Percentiles rank a stretch among this genome's conserved stretches.
These are phyloP conservation scores for Sula dactylatra DNA, from an alignment of 2,113 vertebrate species.

Conservation along the genomic window DNA sequence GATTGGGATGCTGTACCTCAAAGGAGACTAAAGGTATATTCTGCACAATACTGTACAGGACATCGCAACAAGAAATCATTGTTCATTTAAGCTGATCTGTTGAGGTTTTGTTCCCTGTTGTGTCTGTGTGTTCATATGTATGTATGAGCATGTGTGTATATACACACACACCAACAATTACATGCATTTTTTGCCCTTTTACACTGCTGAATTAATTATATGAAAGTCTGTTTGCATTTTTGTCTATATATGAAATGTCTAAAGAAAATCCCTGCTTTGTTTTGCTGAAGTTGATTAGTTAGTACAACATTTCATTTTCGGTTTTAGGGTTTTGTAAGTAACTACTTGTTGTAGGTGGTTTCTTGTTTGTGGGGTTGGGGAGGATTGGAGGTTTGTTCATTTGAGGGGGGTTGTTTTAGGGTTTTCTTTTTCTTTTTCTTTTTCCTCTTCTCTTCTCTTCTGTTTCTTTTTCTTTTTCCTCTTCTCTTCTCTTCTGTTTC, in stretches of 20 bases:
- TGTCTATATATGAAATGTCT: background rate
- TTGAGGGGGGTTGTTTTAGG: background rate
- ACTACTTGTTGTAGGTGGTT: background rate
- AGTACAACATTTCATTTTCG: background rate
- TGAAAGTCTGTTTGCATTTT: background rate
- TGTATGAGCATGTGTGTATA: background rate
- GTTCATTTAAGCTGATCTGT: background rate
- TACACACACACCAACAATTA: background rate
- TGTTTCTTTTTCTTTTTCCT: no score
- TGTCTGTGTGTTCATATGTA: background rate
- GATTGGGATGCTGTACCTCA: slow-evolving; percentile 91
- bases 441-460: no score
- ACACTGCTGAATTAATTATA: background rate
- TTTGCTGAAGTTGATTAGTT: background rate
- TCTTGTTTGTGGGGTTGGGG: background rate
- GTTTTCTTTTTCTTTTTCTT: no score
- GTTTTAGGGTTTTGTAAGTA: background rate
- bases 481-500: no score
- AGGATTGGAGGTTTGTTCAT: background rate
- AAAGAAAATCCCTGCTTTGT: background rate
- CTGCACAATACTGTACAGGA: background rate
- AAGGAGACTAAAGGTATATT: slow-evolving; percentile 85
- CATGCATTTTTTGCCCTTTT: background rate
- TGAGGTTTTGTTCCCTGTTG: background rate
- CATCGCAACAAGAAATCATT: background rate